Evolutionary conservation across 2,113 vertebrate genomes (phyloP).

Genomic region (Gulo gulo): DNA sequence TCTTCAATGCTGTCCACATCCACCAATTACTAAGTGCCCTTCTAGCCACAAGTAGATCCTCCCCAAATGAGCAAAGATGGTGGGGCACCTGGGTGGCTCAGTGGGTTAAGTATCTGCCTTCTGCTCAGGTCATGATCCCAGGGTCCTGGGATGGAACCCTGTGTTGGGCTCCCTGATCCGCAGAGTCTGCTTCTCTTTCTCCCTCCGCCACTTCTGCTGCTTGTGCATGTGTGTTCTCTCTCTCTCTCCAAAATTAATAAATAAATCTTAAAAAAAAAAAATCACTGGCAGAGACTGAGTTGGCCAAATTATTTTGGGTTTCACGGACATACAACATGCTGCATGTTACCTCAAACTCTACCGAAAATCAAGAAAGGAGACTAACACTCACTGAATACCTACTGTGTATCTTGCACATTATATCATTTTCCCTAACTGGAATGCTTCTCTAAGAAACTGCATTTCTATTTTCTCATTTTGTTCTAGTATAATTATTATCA

Average conservation of each 20-base stretch:
- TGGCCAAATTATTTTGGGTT: not conserved
- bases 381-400: not conserved
- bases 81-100: not conserved
- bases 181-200: not conserved
- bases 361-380: not conserved
- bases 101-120: not conserved
- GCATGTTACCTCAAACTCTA: not conserved
- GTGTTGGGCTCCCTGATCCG: not conserved
- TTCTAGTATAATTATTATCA: not conserved
- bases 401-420: not conserved
- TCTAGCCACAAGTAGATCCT: not conserved
- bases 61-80: not conserved
- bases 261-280: not conserved
- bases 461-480: not conserved
- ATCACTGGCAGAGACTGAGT: not conserved
- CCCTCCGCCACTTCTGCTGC: not conserved
- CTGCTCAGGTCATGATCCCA: not conserved
- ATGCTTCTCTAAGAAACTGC: not conserved
- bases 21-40: not conserved
- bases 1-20: not conserved
- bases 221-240: not conserved
- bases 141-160: not conserved
- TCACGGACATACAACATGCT: not conserved
- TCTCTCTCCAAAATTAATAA: not conserved
- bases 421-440: not conserved